Evolutionary conservation across 2,888 invertebrate genomes (phyloP).

Genomic region (Plebejus argus): DNA sequence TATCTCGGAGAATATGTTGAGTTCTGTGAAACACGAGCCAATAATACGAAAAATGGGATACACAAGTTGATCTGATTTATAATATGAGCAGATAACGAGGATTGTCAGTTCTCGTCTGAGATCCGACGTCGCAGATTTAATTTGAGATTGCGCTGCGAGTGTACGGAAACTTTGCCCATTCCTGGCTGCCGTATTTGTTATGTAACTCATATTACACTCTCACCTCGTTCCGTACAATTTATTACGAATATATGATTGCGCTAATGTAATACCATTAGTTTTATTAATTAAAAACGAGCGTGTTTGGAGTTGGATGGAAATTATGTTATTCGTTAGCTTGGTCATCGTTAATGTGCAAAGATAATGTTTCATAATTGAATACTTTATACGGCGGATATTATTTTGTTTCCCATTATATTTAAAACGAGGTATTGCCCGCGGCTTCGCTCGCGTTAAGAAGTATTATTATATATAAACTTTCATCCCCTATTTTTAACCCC

Average conservation of each 20-base stretch:
- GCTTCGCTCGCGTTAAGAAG: no score
- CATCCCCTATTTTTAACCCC: no score
- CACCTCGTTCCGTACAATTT: slow-evolving; percentile 36
- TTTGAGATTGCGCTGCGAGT: slow-evolving; percentile 68
- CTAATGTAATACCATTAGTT: slow-evolving; percentile 22
- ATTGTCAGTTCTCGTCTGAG: slow-evolving; percentile 54
- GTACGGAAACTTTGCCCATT: slow-evolving; percentile 64
- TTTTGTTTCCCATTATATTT: not conserved
- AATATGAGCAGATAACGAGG: slow-evolving; percentile 35
- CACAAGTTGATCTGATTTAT: slow-evolving; percentile 35
- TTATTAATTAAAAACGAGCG: not conserved
- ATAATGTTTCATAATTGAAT: not conserved
- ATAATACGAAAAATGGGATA: slow-evolving; percentile 37
- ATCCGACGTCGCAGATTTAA: slow-evolving; percentile 67
- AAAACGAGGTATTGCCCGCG: no score
- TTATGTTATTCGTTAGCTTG: not conserved
- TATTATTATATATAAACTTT: no score
- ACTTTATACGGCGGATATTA: not conserved
- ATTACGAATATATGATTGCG: slow-evolving; percentile 28
- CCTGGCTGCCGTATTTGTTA: slow-evolving; percentile 56
- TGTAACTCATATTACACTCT: slow-evolving; percentile 47
- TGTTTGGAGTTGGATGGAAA: not conserved
- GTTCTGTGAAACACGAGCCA: slow-evolving; percentile 24
- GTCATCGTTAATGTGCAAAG: not conserved
- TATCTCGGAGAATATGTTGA: slow-evolving; percentile 19